Percentiles rank a stretch among this genome's conserved stretches.
These are phyloP conservation scores for Lipotes vexillifer DNA, from an alignment of 2,113 vertebrate species.

Conservation along the genomic window DNA sequence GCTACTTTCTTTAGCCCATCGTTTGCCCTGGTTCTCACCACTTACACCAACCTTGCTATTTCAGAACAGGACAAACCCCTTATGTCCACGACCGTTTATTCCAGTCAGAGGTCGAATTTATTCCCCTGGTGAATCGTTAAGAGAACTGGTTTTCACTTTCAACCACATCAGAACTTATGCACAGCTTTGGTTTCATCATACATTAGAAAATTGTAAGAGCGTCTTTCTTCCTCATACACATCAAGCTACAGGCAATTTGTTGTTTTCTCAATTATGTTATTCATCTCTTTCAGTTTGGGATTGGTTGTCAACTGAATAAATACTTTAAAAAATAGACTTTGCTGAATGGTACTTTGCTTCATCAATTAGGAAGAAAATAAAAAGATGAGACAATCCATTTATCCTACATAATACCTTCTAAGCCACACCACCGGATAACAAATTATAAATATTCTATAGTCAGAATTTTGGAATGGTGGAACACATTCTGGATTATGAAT, in stretches of 20 bases:
- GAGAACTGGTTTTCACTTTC: background rate
- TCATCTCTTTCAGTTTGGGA: constrained; percentile 31
- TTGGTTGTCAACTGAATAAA: constrained; percentile 49
- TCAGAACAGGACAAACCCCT: background rate
- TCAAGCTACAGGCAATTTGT: background rate
- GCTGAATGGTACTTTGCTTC: constrained; percentile 34
- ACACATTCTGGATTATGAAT: background rate
- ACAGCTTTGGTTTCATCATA: background rate
- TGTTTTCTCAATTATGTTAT: background rate
- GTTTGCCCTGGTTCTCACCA: too few species aligned
- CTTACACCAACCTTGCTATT: background rate
- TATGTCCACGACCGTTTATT: background rate
- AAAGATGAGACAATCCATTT: background rate
- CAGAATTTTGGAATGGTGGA: background rate
- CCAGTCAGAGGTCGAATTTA: background rate
- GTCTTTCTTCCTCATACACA: background rate
- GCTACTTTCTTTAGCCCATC: background rate
- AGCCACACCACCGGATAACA: background rate
- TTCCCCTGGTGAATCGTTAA: background rate
- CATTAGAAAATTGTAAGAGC: background rate
- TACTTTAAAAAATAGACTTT: constrained; percentile 40
- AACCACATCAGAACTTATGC: background rate
- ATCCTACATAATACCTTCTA: background rate
- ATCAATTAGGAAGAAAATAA: constrained; percentile 24
- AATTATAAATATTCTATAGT: background rate